Base-by-base conservation (phyloP, 2,888 invertebrate genomes). In the Agrotis segetum region DNA sequence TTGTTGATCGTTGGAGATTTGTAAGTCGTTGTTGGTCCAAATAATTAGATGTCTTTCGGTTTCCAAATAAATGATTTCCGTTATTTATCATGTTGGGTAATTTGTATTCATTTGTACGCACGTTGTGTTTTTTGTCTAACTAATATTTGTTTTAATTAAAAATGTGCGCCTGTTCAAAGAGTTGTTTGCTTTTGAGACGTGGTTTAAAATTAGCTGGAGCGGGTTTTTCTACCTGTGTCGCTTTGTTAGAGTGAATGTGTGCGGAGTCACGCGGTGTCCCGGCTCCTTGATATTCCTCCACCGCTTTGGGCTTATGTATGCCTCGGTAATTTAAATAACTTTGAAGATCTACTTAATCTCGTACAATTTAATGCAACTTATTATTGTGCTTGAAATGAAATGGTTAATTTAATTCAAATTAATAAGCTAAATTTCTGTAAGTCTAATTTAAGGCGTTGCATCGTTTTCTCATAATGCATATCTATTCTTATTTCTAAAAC, bases 221-320 rank as follows among this genome's bases (percentile, higher is more conserved):
- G 90, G 91, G 89, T 90, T 91, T 91, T 92, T 92, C 89, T 94
- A 94, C 94, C 93, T 94, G 93, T 92, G 89, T 88, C 81, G 91
- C 92, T 90, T 93, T 93, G 92, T 92, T 90, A 88, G 84, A 82
- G 87, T 88, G 88, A 90, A 91, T 90, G 92, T 93, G 92, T 92
- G 92, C 92, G 88, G 85, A 92, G 92, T 93, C 93, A 94, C 93
- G 92, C 92, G 88, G 92, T 88, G 88, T 88, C 87, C 83, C 86
- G 76, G 83, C 89, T 93, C 88, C 90, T 92, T 91, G 90, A 89
- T 89, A 91, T 92, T 90, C 89, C 84, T 87, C 79, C 82, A 84
- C 79, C 81, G 88, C 85, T 88, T 90, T 85, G 76, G 87, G 82
- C 88, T 92, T 90, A 75, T 71, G 66, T 92, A 90, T 89, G 88